Percentiles rank a stretch among this genome's conserved stretches.
phyloP scores from a whole-genome alignment of 2,797 vertebrate species.

The Tapirus indicus region DNA sequence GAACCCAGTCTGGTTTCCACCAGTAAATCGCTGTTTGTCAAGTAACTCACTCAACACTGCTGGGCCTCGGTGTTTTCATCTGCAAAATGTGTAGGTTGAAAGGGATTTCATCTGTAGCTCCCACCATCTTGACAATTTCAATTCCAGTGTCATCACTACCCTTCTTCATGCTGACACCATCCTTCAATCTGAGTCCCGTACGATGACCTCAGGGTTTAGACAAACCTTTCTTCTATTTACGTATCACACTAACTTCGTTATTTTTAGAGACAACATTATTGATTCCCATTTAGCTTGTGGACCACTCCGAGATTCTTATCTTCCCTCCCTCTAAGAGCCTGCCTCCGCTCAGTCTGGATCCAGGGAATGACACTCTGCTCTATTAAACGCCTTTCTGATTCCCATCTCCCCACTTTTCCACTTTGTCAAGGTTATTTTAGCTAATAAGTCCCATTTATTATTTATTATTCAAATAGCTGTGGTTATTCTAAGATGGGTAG shows the following conservation, averaged over 20 bases:
- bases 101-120: background rate
- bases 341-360: background rate
- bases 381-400: constrained; percentile 45
- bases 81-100: background rate
- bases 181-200: background rate
- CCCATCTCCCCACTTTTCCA: background rate
- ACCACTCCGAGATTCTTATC: constrained; percentile 58
- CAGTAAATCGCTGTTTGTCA: background rate
- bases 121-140: background rate
- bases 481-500: background rate
- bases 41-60: background rate
- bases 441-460: constrained; percentile 50
- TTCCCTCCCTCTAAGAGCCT: background rate
- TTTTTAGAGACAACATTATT: constrained; percentile 66
- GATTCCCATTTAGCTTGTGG: constrained; percentile 69
- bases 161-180: background rate
- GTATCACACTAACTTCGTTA: background rate
- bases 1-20: background rate
- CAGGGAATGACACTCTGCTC: background rate
- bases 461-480: constrained; percentile 63
- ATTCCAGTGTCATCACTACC: background rate
- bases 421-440: constrained; percentile 45
- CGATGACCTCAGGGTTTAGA: background rate
- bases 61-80: background rate
- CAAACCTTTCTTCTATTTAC: constrained; percentile 3